Evolutionary conservation across 2,113 vertebrate species (phyloP).

Genomic region (Gasterosteus nipponicus): DNA sequence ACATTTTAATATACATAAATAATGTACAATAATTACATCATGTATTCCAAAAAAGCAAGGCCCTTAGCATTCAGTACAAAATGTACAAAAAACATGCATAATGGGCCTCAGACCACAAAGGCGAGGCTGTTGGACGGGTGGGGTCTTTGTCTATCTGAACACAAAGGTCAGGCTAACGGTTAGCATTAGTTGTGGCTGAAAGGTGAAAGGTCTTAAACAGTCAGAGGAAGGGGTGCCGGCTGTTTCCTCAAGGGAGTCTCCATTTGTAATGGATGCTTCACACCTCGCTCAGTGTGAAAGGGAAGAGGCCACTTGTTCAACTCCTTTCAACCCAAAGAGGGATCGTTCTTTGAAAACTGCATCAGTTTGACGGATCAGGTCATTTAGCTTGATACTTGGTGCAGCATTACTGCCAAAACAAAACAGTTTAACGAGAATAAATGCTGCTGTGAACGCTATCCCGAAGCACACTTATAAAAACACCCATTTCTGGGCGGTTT

Average conservation of each 20-base stretch:
- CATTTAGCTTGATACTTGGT: not conserved
- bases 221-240: not conserved
- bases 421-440: not conserved
- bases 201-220: conserved; percentile 61
- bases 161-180: conserved; percentile 58
- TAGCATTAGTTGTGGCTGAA: conserved; percentile 56
- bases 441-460: not conserved
- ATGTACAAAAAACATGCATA: not conserved
- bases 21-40: conserved; percentile 8
- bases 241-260: conserved; percentile 55
- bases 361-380: conserved; percentile 17
- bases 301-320: not conserved
- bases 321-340: conserved; percentile 7
- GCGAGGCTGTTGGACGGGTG: conserved; percentile 11
- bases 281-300: not conserved
- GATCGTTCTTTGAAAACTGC: conserved; percentile 2
- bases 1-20: conserved; percentile 3
- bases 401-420: not conserved
- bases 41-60: not conserved
- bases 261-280: conserved; percentile 35
- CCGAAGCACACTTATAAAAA: not conserved
- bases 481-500: not conserved
- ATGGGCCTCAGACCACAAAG: conserved; percentile 30
- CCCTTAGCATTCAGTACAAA: conserved; percentile 30
- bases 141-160: conserved; percentile 51